Conservation (phyloP, 2,797 vertebrate genomes). For the Menidia menidia region DNA sequence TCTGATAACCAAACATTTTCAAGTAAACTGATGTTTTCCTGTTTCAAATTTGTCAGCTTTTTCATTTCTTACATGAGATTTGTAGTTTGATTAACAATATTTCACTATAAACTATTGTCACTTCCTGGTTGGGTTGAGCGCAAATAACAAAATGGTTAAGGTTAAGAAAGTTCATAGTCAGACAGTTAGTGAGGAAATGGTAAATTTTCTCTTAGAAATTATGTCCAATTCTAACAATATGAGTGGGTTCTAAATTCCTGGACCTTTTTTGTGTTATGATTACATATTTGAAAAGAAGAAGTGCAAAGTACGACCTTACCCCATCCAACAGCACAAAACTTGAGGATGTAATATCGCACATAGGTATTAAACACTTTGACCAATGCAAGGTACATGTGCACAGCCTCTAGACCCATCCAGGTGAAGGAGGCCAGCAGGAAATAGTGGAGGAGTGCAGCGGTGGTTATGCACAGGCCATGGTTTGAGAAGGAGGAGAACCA, state of each 20-base stretch:
- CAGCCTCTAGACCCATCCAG: slow-evolving; percentile 92
- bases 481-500: slow-evolving; percentile 86
- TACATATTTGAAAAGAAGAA: not conserved
- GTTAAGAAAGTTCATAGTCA: too few relatives aligned
- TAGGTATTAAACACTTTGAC: slow-evolving; percentile 94
- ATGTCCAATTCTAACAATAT: too few relatives aligned
- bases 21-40: not conserved
- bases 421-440: slow-evolving; percentile 91
- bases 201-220: too few relatives aligned
- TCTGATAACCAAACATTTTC: not conserved
- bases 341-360: slow-evolving; percentile 87
- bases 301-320: slow-evolving; percentile 78
- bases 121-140: too few relatives aligned
- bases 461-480: slow-evolving; percentile 81
- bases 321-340: slow-evolving; percentile 89
- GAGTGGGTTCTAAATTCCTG: too few relatives aligned
- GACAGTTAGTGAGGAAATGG: too few relatives aligned
- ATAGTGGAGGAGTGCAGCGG: slow-evolving; percentile 85
- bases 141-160: too few relatives aligned
- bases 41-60: not conserved
- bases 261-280: too few relatives aligned
- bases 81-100: too few relatives aligned
- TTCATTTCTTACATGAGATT: too few relatives aligned
- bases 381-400: slow-evolving; percentile 91
- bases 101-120: too few relatives aligned